Percentiles rank a stretch among this genome's conserved stretches.
Conservation (phyloP, 2,797 vertebrate genomes). For the Tenualosa ilisha region DNA sequence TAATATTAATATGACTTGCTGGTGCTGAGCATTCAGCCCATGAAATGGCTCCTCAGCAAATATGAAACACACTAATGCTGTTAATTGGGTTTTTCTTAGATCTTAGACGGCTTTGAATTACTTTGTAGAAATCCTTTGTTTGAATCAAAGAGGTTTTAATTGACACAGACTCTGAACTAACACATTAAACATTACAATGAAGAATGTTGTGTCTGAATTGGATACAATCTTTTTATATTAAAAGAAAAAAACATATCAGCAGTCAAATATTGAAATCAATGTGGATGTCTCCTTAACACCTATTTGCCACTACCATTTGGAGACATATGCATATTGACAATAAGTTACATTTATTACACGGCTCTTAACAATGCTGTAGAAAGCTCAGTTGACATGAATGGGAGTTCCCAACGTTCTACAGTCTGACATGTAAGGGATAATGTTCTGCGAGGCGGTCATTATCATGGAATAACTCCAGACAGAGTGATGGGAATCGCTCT, state of each 20-base stretch:
- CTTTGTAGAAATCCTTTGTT: background rate
- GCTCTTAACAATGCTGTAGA: too few relatives aligned
- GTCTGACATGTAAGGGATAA: too few relatives aligned
- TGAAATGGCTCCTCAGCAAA: too few relatives aligned
- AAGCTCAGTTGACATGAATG: too few relatives aligned
- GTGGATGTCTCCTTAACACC: background rate
- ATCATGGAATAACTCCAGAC: too few relatives aligned
- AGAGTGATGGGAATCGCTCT: too few relatives aligned
- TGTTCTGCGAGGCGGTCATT: too few relatives aligned
- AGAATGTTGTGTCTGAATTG: background rate
- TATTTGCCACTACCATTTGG: background rate
- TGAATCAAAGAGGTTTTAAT: background rate
- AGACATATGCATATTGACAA: background rate
- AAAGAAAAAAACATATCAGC: background rate
- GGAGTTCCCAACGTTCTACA: too few relatives aligned
- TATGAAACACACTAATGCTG: background rate
- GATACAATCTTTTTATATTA: background rate
- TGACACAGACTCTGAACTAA: background rate
- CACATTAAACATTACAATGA: background rate
- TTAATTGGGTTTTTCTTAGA: conserved; percentile 5
- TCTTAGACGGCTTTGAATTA: background rate
- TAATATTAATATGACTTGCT: too few relatives aligned
- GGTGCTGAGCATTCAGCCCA: too few relatives aligned
- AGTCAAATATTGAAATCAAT: background rate
- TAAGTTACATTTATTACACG: background rate